Base-by-base conservation (phyloP, 2,113 vertebrate species). In the human region DNA sequence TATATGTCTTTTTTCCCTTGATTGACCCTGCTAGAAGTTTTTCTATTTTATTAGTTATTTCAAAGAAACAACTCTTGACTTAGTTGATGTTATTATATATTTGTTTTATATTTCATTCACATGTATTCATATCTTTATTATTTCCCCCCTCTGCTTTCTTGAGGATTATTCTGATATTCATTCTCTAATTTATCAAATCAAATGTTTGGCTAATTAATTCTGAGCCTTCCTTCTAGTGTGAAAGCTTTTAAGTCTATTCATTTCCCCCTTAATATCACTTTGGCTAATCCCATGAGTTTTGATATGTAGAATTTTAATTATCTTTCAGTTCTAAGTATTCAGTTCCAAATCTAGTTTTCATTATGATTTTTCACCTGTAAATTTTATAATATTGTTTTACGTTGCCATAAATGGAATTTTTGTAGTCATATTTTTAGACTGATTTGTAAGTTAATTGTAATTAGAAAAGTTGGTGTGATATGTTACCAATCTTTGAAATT, bases 81-180 rank as follows among this genome's bases (percentile, higher is more conserved):
- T 95, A 57, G 55, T 73, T 93, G 43, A 66, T 87, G 40, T 30
- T 80, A 80, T 38, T 89, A 72, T 66, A 27, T 30, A 52, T 94
- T 89, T 84, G 23, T 43, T 96, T 78, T n/a, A 40, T 76, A 94
- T 82, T 92, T 96, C 61, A 84, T 75, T 95, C 35, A 73, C 35
- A 68, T 1, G 45, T 72, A 40, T 35, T 91, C 23, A 93, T 38
- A 76, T 70, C 16, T 82, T 85, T 84, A 93, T 75, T 88, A 91
- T 30, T 76, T 87, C 38, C 13, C 81, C 59, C 45, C 66, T 84
- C 18, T 95, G 6, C 14, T 95, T 96, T 94, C n/a, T 38, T 70
- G 43, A 48, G 38, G 2, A 78, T 61, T 55, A 45, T 73, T 89
- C 30, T 80, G 23, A 68, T 73, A 90, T 80, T 72, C 48, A 73